Evolutionary conservation across 2,888 invertebrate genomes (phyloP), one percentile per base, ranked within the genome.

Genomic region (Ernsta delagoae): DNA sequence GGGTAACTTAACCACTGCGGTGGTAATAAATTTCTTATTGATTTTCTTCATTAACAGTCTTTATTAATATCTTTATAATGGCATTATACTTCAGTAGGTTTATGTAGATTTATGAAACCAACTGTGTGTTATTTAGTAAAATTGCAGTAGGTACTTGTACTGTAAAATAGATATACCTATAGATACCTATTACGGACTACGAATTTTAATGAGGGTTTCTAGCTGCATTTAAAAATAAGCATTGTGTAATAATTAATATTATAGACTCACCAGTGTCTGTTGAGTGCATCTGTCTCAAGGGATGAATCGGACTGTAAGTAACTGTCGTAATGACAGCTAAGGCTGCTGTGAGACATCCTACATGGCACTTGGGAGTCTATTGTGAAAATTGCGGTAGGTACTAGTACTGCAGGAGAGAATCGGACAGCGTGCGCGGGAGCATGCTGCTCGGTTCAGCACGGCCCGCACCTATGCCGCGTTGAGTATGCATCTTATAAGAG

Each of bases 261-360:
- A 4, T 57, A 36, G 65, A 90, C 92, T 90, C 79, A 92, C 90
- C 92, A 92, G 78, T 92, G 93, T 76, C 90, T 86, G 82, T 93
- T 94, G 75, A 93, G 90, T 78, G 93, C 92, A 74, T 92, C 93
- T 78, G 93, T 92, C 84, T 93, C 94, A 45, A 91, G 88, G 68
- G 92, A 92, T 70, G 93, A 92, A 77, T 93, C 93, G 74, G 93
- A 93, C 73, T 91, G 93, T 72, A 92, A 87, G 78, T 92, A 92
- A 87, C 88, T 89, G 89, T 91, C 90, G 82, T 92, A 92, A 83
- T 90, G 92, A 89, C 89, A 90, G 85, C 85, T 92, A 72, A 92
- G 85, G 86, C 92, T 93, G 87, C 91, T 92, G 87, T 92, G 93
- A 86, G 93, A 92, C 93, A 93, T 93, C 83, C 92, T 93, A 91